Evolutionary conservation across 64 coral and sea anemone genomes (phyloP), one percentile per base, ranked within the genome.

Genomic region (Anthopleura sola): DNA sequence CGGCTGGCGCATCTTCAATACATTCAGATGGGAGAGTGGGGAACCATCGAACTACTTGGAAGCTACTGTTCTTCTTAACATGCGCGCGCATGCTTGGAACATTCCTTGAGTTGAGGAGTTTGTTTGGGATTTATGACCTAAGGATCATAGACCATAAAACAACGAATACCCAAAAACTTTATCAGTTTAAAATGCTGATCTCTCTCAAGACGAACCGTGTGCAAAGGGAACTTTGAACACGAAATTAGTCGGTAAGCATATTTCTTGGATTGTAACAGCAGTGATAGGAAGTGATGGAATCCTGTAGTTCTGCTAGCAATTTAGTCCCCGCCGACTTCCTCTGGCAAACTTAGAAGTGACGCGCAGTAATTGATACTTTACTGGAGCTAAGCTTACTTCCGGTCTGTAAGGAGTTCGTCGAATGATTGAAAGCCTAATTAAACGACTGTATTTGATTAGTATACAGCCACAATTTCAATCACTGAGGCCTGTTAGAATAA

Each of bases 1-100:
- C 49, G 32, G 78, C 37, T 57, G 71, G 69, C 32, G 48, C 88
- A 90, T 94, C 60, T 31, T 95, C 93, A 62, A 58, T 34, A 85
- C 74, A 29, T 36, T 58, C 58, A 49, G 56, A 62, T 75, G 62
- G 29, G 51, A 60, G 3, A 51, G 84, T 74, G 55, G 64, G 38
- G 75, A 87, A 88, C 58, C 82, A 83, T 49, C 82, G 82, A 37
- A 34, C 82, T 20, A 83, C 82, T 83, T 83, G 82, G 82, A 83
- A 83, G 82, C 49, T 19, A 34, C 68, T 79, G 36, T 38, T 38
- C 11, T n/a, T 31, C 38, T n/a, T 34, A 83, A 83, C 49, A 83
- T 83, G 82, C 82, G 82, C 82, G 82, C 82, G 82, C 82, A 83
- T 34, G 58, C 11, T 54, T 19, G n/a, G 29, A 83, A 83, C 82